Evolutionary conservation across 2,113 vertebrate genomes (phyloP).

Genomic region (Pterocles burchelli): DNA sequence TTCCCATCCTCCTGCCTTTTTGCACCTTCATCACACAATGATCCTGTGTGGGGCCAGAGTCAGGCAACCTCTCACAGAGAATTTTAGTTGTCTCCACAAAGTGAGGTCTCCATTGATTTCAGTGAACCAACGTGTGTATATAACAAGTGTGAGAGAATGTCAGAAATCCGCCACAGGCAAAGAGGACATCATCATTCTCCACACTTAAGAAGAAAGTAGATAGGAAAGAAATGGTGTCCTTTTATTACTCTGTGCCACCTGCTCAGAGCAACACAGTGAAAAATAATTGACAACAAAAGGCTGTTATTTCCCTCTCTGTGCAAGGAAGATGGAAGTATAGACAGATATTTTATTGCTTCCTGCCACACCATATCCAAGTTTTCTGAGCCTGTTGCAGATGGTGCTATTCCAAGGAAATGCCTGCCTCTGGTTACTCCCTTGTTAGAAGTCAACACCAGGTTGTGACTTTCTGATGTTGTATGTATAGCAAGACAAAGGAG

Average conservation of each 20-base stretch:
- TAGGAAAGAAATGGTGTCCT: not conserved
- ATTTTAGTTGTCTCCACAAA: not conserved
- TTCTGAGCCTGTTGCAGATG: not conserved
- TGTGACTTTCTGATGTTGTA: not conserved
- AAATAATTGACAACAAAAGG: not conserved
- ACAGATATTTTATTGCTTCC: not conserved
- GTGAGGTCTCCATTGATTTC: not conserved
- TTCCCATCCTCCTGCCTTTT: not conserved
- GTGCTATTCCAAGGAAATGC: not conserved
- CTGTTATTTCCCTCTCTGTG: not conserved
- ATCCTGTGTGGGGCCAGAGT: not conserved
- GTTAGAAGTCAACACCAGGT: not conserved
- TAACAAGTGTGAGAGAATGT: not conserved
- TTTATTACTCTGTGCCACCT: not conserved
- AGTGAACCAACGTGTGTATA: not conserved
- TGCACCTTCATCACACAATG: not conserved
- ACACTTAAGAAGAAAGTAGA: not conserved
- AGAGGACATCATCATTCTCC: not conserved
- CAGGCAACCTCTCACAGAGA: not conserved
- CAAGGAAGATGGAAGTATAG: not conserved
- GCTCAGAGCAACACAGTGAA: not conserved
- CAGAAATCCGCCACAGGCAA: not conserved
- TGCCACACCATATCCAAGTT: not conserved
- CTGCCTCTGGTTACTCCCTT: not conserved
- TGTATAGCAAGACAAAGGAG: not conserved